Evolutionary conservation across 2,888 invertebrate species (phyloP), one percentile per base, ranked within the genome.

Genomic region (Carterocephalus palaemon): DNA sequence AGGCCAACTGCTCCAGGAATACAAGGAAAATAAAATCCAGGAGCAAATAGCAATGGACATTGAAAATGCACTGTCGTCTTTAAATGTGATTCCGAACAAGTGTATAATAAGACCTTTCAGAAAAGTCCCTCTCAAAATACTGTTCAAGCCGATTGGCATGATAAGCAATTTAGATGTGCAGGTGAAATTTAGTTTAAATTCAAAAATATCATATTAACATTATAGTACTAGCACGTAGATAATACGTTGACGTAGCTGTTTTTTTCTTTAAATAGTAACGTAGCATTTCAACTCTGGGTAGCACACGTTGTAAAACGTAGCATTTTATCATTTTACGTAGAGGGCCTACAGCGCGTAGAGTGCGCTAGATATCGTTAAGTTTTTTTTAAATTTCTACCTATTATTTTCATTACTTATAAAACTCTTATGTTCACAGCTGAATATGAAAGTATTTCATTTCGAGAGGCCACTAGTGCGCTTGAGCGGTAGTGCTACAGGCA

Each of bases 401-500:
- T 19, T 19, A 3, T 5, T 19, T 19, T 19, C 19, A 19, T 19
- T n/a, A n/a, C n/a, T n/a, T n/a, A n/a, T n/a, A n/a, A n/a, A n/a
- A n/a, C 6, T n/a, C 23, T 12, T 41, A 28, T 53, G 32, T 26
- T 61, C 64, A n/a, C 56, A 86, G 86, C 53, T 86, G 12, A 80
- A 81, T 45, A 81, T 81, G 76, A 75, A 67, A 63, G 85, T 85
- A 9, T 67, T 85, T 33, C 50, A 70, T 10, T 72, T 74, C 32
- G 79, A 76, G 53, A 63, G 77, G 19, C 82, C 85, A 0, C 54
- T 86, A 2, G 84, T 86, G 10, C 69, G 69, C 1, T 52, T 86
- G 6, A 81, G 77, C 45, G 86, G 86, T 1, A 70, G 76, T 38
- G 86, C 86, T 2, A 84, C 84, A 0, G 84, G 83, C 20, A 82